phyloP scores from a whole-genome alignment of 2,797 vertebrate species.

The Telmatherina bonti region DNA sequence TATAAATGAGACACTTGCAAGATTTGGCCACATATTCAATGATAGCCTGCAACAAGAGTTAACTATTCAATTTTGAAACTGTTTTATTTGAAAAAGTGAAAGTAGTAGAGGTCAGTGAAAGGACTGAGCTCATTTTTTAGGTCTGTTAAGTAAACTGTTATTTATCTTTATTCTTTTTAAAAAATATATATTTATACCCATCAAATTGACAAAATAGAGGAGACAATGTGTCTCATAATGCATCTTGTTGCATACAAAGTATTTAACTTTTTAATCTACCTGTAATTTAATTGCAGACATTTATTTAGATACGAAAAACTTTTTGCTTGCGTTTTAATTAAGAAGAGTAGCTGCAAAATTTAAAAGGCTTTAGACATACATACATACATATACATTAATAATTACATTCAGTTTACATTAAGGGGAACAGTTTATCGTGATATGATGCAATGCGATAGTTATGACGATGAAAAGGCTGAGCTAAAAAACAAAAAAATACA shows the following conservation, averaged over 20 bases:
- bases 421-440: not conserved
- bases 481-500: constrained; percentile 47
- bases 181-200: constrained; percentile 26
- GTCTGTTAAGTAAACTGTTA: constrained; percentile 41
- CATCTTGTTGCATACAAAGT: constrained; percentile 27
- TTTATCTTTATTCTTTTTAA: constrained; percentile 21
- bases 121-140: constrained; percentile 39
- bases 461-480: constrained; percentile 48
- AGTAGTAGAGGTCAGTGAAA: constrained; percentile 50
- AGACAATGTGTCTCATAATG: constrained; percentile 37
- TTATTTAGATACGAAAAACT: not conserved
- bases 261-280: not conserved
- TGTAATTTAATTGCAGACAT: not conserved
- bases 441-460: constrained; percentile 20
- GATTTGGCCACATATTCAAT: too few species aligned
- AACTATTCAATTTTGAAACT: too few species aligned
- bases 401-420: not conserved
- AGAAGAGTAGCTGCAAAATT: not conserved
- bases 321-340: not conserved
- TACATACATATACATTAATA: not conserved
- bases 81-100: constrained; percentile 24
- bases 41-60: too few species aligned
- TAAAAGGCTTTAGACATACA: not conserved
- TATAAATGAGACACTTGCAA: too few species aligned
- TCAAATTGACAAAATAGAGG: constrained; percentile 45